phyloP scores from a whole-genome alignment of 2,888 invertebrate species.

The Idaea aversata region DNA sequence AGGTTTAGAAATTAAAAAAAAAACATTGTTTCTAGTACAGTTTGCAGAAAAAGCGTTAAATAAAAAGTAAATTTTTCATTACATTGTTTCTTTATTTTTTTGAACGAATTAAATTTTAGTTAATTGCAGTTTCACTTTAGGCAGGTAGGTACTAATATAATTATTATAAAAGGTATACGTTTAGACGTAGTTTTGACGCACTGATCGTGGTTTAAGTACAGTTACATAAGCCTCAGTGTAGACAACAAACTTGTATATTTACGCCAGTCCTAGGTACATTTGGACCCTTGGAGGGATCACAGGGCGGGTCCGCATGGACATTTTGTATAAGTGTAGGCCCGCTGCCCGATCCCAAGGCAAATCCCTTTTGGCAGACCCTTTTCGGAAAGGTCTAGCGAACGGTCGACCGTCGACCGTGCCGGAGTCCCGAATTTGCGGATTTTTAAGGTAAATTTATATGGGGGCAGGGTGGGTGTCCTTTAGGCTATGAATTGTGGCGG shows the following conservation, averaged over 20 bases:
- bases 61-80: too few relatives aligned
- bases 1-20: too few relatives aligned
- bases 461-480: slow-evolving; percentile 42
- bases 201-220: slow-evolving; percentile 16
- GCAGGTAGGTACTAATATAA: background rate
- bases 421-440: slow-evolving; percentile 76
- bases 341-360: slow-evolving; percentile 73
- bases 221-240: slow-evolving; percentile 53
- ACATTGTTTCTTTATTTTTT: too few relatives aligned
- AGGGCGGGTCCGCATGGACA: slow-evolving; percentile 72
- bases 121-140: background rate
- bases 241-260: slow-evolving; percentile 76
- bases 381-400: slow-evolving; percentile 62
- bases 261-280: slow-evolving; percentile 66
- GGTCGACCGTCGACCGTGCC: slow-evolving; percentile 57
- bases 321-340: slow-evolving; percentile 79
- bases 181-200: background rate
- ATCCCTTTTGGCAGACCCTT: slow-evolving; percentile 78
- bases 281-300: slow-evolving; percentile 55
- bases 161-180: background rate
- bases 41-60: too few relatives aligned
- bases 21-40: too few relatives aligned
- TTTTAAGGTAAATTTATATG: slow-evolving; percentile 80
- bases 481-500: slow-evolving; percentile 34
- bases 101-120: too few relatives aligned